Base-by-base conservation (phyloP, 2,113 vertebrate species). In the Octodon degus region DNA sequence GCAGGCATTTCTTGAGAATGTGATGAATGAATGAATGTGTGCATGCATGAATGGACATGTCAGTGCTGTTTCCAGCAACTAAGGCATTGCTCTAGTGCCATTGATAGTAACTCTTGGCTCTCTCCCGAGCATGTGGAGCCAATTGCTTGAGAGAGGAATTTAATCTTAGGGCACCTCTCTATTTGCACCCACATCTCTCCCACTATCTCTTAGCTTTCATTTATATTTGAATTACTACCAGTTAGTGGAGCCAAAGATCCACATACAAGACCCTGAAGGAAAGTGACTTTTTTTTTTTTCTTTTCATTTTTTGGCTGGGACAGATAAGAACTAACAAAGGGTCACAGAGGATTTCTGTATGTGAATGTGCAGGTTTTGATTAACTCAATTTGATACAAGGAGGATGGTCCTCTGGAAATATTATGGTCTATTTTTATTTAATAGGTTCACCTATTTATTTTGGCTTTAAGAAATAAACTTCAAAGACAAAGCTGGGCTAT, bases 191-290 rank as follows among this genome's bases (percentile, higher is more conserved):
- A 60, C 27, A 8, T 65, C 86, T 74, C 11, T 58, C 32, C 24
- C 4, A 12, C 7, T 2, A 20, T 30, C n/a, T 22, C 85, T 95
- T 90, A 22, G 2, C 55, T 92, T 90, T 89, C 76, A 72, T 58
- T 83, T 95, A 74, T 94, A 89, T 97, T 97, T 93, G 94, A 97
- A 67, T 98, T 93, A 96, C 96, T 88, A 68, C 98, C 98, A 98
- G 98, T 92, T 90, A 98, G 98, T 98, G 98, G 98, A 98, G 98
- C 98, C 98, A 97, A 98, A 98, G 98, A 98, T 97, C 98, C 94
- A 98, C 87, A 97, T 0, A 94, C 1, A 95, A 83, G 32, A 86
- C 50, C 32, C 96, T 92, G 80, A 96, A 90, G 34, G 34, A 94
- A 58, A 13, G 8, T 32, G 83, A 86, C n/a, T 70, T 53, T 65